These are phyloP conservation scores for Zaprionus gabonicus DNA, from an alignment of 1,140 invertebrate species.

Conservation along the genomic window DNA sequence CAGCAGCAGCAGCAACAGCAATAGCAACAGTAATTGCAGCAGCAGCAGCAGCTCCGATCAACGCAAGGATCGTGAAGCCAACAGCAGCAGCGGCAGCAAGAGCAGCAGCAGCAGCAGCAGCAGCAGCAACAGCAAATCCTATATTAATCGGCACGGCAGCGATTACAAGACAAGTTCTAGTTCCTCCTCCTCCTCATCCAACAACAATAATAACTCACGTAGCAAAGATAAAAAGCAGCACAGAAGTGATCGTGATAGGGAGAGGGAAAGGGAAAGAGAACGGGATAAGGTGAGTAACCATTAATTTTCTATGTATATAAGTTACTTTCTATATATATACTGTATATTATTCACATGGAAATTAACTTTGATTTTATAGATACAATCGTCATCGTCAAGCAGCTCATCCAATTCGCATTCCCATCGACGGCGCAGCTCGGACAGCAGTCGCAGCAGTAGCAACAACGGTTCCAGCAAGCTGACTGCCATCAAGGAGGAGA, in stretches of 20 bases:
- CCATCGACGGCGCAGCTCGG: constrained; percentile 72
- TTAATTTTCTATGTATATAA: background rate
- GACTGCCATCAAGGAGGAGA: constrained; percentile 33
- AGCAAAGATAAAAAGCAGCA: constrained; percentile 71
- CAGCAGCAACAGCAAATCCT: constrained; percentile 47
- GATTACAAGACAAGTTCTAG: constrained; percentile 57
- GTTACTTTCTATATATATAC: background rate
- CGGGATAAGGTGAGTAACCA: constrained; percentile 31
- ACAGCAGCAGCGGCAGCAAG: constrained; percentile 9
- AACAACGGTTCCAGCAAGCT: constrained; percentile 64
- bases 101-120: constrained; percentile 20
- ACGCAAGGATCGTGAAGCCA: constrained; percentile 40
- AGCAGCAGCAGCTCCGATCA: constrained; percentile 19
- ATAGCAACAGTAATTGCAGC: constrained; percentile 24
- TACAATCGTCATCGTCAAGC: constrained; percentile 65
- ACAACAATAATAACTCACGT: constrained; percentile 38
- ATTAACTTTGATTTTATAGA: constrained; percentile 27
- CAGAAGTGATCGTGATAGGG: constrained; percentile 60
- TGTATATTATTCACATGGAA: background rate
- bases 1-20: constrained; percentile 33
- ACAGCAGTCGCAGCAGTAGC: constrained; percentile 74
- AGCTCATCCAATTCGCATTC: constrained; percentile 70
- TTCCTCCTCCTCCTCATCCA: constrained; percentile 42
- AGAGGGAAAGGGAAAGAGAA: constrained; percentile 52
- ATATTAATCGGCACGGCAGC: constrained; percentile 42